phyloP scores from a whole-genome alignment of 2,888 invertebrate species.

The Criorhina ranunculi region DNA sequence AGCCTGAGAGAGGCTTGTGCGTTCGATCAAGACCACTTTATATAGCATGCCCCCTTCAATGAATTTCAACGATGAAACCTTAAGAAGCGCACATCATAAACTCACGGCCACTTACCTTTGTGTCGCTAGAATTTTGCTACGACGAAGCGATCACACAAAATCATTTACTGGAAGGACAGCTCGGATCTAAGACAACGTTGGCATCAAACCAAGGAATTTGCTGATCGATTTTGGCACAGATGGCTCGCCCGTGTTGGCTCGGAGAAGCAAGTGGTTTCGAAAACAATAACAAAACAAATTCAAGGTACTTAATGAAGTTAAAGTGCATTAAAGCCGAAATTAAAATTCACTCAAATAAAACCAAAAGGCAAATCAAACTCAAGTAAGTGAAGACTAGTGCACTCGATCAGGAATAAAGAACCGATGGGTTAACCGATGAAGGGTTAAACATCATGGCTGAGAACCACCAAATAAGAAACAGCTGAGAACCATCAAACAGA shows the following conservation, averaged over 20 bases:
- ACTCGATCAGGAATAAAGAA: no score
- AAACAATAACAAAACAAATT: background rate
- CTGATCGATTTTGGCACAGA: slow-evolving; percentile 70
- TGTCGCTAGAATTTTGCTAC: slow-evolving; percentile 61
- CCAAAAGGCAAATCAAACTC: no score
- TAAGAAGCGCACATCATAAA: slow-evolving; percentile 66
- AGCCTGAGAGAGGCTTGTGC: slow-evolving; percentile 65
- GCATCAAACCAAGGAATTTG: slow-evolving; percentile 61
- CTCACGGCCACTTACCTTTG: slow-evolving; percentile 64
- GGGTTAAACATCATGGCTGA: no score
- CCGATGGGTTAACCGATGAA: no score
- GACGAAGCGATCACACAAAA: slow-evolving; percentile 74
- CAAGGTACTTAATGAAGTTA: no score
- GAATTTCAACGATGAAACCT: slow-evolving; percentile 67
- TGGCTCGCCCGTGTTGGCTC: slow-evolving; percentile 61
- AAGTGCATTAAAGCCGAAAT: no score
- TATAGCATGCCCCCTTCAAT: slow-evolving; percentile 33
- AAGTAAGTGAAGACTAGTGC: no score
- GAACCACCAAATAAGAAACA: no score
- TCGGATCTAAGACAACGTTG: slow-evolving; percentile 66
- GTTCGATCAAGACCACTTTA: slow-evolving; percentile 58
- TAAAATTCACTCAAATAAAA: no score
- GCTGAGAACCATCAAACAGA: no score
- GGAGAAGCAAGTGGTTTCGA: slow-evolving; percentile 56
- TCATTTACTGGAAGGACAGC: slow-evolving; percentile 51